phyloP scores from a whole-genome alignment of 2,888 invertebrate genomes.

The Mongoloraphidia duomilia region DNA sequence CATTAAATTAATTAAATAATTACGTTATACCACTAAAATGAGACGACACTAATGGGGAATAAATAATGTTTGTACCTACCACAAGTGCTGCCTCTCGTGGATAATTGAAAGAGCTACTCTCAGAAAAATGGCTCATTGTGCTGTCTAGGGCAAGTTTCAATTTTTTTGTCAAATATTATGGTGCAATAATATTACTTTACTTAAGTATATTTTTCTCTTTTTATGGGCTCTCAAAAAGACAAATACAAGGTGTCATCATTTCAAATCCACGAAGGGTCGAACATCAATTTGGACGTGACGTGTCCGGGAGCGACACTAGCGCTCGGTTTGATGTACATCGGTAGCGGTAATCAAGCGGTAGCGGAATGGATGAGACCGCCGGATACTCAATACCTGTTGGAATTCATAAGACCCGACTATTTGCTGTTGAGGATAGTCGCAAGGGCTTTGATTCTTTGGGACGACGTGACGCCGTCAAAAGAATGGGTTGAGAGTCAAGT shows the following conservation, averaged over 20 bases:
- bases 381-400: conserved; percentile 75
- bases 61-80: no score
- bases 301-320: conserved; percentile 92
- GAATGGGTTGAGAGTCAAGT: conserved; percentile 78
- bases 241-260: conserved; percentile 77
- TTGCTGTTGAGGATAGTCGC: conserved; percentile 68
- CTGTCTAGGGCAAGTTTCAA: no score
- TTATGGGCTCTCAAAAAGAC: conserved; percentile 63
- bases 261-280: conserved; percentile 79
- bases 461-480: conserved; percentile 61
- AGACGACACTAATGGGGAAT: no score
- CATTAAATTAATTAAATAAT: no score
- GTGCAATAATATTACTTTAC: no score
- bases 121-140: no score
- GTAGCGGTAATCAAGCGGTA: conserved; percentile 68
- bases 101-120: no score
- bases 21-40: no score
- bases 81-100: no score
- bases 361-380: conserved; percentile 87
- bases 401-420: conserved; percentile 84
- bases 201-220: background rate
- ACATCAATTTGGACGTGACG: conserved; percentile 89
- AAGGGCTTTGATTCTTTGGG: conserved; percentile 77
- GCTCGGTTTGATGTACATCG: conserved; percentile 82
- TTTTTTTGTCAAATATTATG: no score